Base-by-base conservation (phyloP, 2,888 invertebrate species). In the Andrena camellia region DNA sequence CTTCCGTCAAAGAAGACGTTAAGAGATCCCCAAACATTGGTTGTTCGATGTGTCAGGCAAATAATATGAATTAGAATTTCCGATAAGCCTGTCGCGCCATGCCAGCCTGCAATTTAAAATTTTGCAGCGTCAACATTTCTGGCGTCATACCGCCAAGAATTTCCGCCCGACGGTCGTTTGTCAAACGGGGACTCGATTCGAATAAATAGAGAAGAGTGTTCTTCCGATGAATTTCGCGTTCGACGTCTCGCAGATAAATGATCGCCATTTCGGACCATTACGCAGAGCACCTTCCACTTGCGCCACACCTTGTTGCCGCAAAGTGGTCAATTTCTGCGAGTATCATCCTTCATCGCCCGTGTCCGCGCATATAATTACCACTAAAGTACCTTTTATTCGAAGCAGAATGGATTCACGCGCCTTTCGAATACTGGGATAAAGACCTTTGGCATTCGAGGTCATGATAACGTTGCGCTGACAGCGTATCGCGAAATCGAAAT, bases 41-140 rank as follows among this genome's bases (percentile, higher is more conserved):
- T 10, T 13, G 8, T 7, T 26, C 2, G 23, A 10, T 42, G 72
- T 17, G 1, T 6, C 3, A 7, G 52, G 23, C 23, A 35, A 63
- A 63, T 50, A n/a, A 50, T 23, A 35, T 17, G 17, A n/a, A 57
- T 74, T 48, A 29, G 48, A 66, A 64, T 59, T 59, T 29, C 23
- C 8, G n/a, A 66, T 4, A 20, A 7, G 17, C 23, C 26, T 17
- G 8, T 42, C 42, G 42, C 42, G 42, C 17, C 17, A 17, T 52
- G 3, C 20, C 31, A 52, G 7, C 33, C 8, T 60, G 10, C 72
- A 20, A 50, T 63, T 62, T 10, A 52, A 29, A 2, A 29, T 62
- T 62, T 31, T 29, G 29, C 31, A 63, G 17, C 7, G 52, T 29
- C 20, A 63, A 63, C 42, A 67, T 76, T 57, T 71, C 31, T 26